Evolutionary conservation across 2,797 vertebrate genomes (phyloP), one percentile per base, ranked within the genome.

Genomic region (Danio kyathit): DNA sequence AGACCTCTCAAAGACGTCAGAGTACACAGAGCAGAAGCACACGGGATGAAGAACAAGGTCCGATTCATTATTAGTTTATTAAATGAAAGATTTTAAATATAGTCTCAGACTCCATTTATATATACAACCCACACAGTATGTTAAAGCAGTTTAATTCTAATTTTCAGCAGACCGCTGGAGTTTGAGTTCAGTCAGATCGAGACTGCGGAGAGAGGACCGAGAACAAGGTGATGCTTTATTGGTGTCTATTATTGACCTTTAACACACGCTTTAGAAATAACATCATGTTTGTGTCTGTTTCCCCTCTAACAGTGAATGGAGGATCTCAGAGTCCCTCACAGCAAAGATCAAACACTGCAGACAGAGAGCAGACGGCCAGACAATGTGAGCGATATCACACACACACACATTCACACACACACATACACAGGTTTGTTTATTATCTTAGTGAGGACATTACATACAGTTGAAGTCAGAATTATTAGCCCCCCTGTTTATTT

Each of bases 331-430:
- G 13, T 64, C 14, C 11, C 29, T 69, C 77, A 7, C 74, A 60
- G 17, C 72, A 46, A 14, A n/a, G 44, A 69, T 63, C 72, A 82
- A 71, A 66, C 73, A 19, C 65, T 8, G 63, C 57, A 41, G 81
- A 60, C 64, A 71, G 80, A 83, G 74, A 87, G 43, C 86, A 85
- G 57, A 51, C 83, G 10, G 69, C 81, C 38, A 83, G 84, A 71
- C 83, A 83, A 69, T 82, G 86, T 87, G 57, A 63, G 38, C 19
- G 54, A 73, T 76, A 72, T 10, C 29, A 29, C n/a, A 49, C 43
- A 69, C 29, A 64, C 46, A 75, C 16, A 72, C 57, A 38, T 65
- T 29, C 29, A 29, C 29, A 29, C 29, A 29, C n/a, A n/a, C n/a
- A n/a, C n/a, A n/a, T n/a, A n/a, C n/a, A n/a, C n/a, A n/a, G n/a